phyloP scores from a whole-genome alignment of 2,797 vertebrate genomes.

The Sternarchorhynchus goeldii region DNA sequence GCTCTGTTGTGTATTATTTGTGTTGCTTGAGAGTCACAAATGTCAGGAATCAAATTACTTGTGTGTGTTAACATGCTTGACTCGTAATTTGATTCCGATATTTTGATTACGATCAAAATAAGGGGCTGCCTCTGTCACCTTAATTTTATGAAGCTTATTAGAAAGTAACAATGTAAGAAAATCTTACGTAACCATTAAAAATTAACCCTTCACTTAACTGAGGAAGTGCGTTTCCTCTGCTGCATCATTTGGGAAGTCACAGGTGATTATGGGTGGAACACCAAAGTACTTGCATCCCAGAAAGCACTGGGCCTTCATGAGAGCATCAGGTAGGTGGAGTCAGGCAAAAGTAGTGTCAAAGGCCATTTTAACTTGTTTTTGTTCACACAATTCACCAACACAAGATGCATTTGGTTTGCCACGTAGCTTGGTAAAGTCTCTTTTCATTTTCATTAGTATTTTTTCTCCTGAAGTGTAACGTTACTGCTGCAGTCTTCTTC shows the following conservation, averaged over 20 bases:
- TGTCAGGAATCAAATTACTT: too few species aligned
- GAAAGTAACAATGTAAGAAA: not conserved
- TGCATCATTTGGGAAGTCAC: conserved; percentile 78
- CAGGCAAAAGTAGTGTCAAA: conserved; percentile 74
- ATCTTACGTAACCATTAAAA: not conserved
- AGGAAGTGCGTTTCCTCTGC: conserved; percentile 56
- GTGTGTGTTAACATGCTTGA: too few species aligned
- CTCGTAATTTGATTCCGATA: too few species aligned
- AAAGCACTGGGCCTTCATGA: conserved; percentile 77
- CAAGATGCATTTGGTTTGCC: conserved; percentile 80
- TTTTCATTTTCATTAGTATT: conserved; percentile 66
- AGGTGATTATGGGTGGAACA: conserved; percentile 75
- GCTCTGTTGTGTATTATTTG: too few species aligned
- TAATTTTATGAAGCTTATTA: not conserved
- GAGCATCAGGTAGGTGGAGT: conserved; percentile 68
- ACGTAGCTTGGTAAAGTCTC: conserved; percentile 70
- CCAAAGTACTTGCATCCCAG: conserved; percentile 71
- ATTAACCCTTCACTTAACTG: conserved; percentile 42
- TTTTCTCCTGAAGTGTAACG: conserved; percentile 58
- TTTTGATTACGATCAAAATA: too few species aligned
- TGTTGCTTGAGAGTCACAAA: too few species aligned
- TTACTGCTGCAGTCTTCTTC: too few species aligned
- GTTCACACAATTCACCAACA: conserved; percentile 74
- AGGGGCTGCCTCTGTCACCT: too few species aligned
- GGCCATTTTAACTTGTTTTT: conserved; percentile 75